phyloP scores from a whole-genome alignment of 2,888 invertebrate genomes.

The Carcina quercana region DNA sequence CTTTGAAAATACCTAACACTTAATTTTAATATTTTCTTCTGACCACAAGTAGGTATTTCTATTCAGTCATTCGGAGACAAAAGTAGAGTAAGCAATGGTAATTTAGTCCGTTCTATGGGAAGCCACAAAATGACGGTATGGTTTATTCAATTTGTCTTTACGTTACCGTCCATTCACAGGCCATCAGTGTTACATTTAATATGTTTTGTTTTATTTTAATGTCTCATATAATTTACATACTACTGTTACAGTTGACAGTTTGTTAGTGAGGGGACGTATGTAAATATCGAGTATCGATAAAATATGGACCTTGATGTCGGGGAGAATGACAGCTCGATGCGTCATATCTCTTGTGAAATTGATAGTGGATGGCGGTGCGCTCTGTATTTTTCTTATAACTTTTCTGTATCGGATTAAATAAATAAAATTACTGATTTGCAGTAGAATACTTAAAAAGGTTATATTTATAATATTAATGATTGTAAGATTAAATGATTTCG shows the following conservation, averaged over 20 bases:
- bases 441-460: too few species aligned
- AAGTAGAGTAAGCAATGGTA: constrained; percentile 22
- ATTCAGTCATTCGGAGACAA: constrained; percentile 14
- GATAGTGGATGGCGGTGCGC: too few species aligned
- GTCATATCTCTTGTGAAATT: too few species aligned
- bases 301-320: too few species aligned
- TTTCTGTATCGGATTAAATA: too few species aligned
- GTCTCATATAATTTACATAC: constrained; percentile 6
- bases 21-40: background rate
- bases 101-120: constrained; percentile 29
- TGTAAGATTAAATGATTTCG: too few species aligned
- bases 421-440: too few species aligned
- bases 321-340: too few species aligned
- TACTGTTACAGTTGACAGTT: constrained; percentile 7
- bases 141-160: constrained; percentile 49
- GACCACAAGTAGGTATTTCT: background rate
- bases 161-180: constrained; percentile 29
- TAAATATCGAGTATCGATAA: too few species aligned
- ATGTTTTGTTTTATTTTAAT: constrained; percentile 15
- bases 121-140: constrained; percentile 47
- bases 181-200: constrained; percentile 24
- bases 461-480: too few species aligned
- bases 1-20: too few species aligned
- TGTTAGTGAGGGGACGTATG: constrained; percentile 8
- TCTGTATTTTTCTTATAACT: too few species aligned